Base-by-base conservation (phyloP, 2,113 vertebrate species). In the Cercocebus atys region DNA sequence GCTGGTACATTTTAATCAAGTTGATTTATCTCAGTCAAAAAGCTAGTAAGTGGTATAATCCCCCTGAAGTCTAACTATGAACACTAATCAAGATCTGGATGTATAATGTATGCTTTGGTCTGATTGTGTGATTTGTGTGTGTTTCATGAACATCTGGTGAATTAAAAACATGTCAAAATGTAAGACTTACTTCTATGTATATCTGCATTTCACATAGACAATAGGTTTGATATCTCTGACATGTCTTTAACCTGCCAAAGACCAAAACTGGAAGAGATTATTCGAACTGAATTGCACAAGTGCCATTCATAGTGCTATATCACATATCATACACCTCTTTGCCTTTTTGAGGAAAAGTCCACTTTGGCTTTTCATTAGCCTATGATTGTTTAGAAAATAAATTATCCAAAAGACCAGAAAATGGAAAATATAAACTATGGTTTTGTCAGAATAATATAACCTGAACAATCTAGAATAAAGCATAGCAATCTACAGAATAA, bases 61-160 rank as follows among this genome's bases (percentile, higher is more conserved):
- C 75, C 64, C 38, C 22, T 80, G 87, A 96, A 93, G 57, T 84
- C 47, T 93, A 87, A 94, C 93, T 89, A 70, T 17, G 82, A 95
- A n/a, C 76, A 22, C n/a, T 75, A 89, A 91, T 94, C 75, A 95
- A 70, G 78, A 47, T 75, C 83, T 84, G 79, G 61, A 52, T 93
- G 18, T 89, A 43, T 90, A 89, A 93, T 38, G 17, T 14, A 70
- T 92, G 93, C 55, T n/a, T 96, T 64, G 17, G n/a, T 90, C 38
- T 95, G 88, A 90, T 43, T 94, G 22, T 96, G 40, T 84, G 52
- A 83, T 88, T 94, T 72, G 38, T 87, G 38, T 75, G 89, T 94
- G 30, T 94, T 72, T 91, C 73, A 57, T 75, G 86, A 94, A 91
- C 86, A 93, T 94, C 91, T 96, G 82, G 78, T 80, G 55, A 96